Percentiles rank a stretch among this genome's conserved stretches.
phyloP scores from a whole-genome alignment of 2,797 vertebrate genomes.

The Arrhamphus sclerolepis region DNA sequence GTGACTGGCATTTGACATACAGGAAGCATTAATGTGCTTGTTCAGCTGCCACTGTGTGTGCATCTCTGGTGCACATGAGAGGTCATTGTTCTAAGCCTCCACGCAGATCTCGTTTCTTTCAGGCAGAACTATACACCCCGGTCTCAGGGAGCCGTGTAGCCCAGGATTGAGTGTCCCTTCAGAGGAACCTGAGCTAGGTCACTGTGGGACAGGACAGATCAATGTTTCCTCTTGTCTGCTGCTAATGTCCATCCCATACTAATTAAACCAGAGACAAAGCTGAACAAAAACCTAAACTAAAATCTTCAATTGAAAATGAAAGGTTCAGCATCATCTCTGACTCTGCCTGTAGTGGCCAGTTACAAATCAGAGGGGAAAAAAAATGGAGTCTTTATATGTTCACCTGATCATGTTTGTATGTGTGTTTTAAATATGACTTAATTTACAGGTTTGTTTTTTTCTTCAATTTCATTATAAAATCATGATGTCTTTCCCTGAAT shows the following conservation, averaged over 20 bases:
- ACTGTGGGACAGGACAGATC: conserved; percentile 53
- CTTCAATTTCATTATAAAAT: too few species aligned
- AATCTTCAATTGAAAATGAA: conserved; percentile 37
- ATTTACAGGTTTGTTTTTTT: too few species aligned
- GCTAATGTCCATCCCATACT: conserved; percentile 12
- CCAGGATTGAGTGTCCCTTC: conserved; percentile 67
- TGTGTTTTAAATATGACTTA: too few species aligned
- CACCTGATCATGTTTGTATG: too few species aligned
- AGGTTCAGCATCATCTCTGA: conserved; percentile 23
- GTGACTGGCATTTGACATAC: conserved; percentile 20
- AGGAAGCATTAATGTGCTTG: conserved; percentile 25
- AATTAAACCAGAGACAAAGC: conserved; percentile 8
- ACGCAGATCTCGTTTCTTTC: conserved; percentile 69
- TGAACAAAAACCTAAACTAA: not conserved
- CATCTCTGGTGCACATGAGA: conserved; percentile 38
- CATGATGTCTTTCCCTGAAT: too few species aligned
- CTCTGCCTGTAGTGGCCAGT: conserved; percentile 4
- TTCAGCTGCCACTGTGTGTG: not conserved
- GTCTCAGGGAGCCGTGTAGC: conserved; percentile 49
- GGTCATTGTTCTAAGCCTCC: conserved; percentile 58
- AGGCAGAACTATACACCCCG: conserved; percentile 72
- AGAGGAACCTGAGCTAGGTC: conserved; percentile 69
- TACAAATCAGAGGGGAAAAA: too few species aligned
- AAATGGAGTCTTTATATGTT: too few species aligned
- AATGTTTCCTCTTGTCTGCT: conserved; percentile 57